phyloP scores from a whole-genome alignment of 2,797 vertebrate species.

The Pipistrellus pipistrellus region DNA sequence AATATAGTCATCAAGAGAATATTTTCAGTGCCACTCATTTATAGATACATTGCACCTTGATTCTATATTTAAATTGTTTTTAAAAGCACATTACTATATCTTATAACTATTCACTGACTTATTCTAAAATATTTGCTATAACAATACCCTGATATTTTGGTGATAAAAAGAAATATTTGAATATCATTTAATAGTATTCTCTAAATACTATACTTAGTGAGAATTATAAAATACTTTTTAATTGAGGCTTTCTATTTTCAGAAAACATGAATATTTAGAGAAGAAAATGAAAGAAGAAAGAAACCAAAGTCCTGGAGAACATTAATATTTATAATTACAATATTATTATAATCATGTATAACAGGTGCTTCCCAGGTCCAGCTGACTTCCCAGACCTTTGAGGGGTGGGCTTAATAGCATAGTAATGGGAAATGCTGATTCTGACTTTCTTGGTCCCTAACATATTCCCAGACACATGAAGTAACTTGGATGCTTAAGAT shows the following conservation, averaged over 20 bases:
- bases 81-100: neutral
- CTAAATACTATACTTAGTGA: conserved; percentile 15
- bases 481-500: conserved; percentile 29
- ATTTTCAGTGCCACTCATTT: neutral
- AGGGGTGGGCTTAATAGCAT: neutral
- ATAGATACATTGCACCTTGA: neutral
- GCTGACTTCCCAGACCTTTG: neutral
- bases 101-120: neutral
- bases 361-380: neutral
- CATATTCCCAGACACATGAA: neutral
- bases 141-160: conserved; percentile 5
- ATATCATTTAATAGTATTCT: neutral
- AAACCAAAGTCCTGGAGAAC: neutral
- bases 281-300: neutral
- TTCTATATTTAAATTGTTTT: conserved; percentile 30
- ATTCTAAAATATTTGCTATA: conserved; percentile 49
- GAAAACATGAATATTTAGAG: conserved; percentile 40
- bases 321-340: neutral
- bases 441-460: neutral
- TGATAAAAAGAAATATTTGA: conserved; percentile 39
- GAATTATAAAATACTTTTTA: conserved; percentile 42
- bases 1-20: neutral
- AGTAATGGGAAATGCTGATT: neutral
- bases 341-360: neutral
- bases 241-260: conserved; percentile 37